Base-by-base conservation (phyloP, 2,888 invertebrate species). In the Helobdella robusta region DNA sequence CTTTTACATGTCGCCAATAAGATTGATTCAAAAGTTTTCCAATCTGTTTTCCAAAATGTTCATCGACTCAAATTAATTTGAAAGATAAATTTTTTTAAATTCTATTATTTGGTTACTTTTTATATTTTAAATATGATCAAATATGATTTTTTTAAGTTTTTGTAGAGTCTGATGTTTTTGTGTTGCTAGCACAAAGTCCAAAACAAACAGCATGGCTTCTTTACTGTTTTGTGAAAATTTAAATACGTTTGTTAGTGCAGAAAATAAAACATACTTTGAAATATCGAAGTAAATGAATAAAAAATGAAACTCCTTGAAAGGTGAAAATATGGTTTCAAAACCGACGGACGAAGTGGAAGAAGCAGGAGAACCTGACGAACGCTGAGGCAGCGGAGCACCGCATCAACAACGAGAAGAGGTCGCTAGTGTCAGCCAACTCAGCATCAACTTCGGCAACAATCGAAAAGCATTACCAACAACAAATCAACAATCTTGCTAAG, bases 241-340 rank as follows among this genome's bases (percentile, higher is more conserved):
- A 40, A 40, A 40, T 40, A 40, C n/a, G n/a, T 40, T 40, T 15
- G n/a, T 15, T n/a, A 40, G 44, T n/a, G 44, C 44, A 40, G 11
- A 40, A 15, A 15, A 15, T 40, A 40, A 40, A 40, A 40, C 11
- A 15, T 15, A 40, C 11, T 15, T 40, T 40, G 11, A 40, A 40
- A 40, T 15, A 40, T 40, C n/a, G 11, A 40, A 40, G n/a, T n/a
- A 40, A 15, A 40, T 11, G n/a, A n/a, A 40, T 40, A 15, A 40
- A 40, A 40, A 15, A 40, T n/a, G 44, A 52, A 8, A 8, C 23
- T n/a, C 20, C n/a, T 23, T 59, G 20, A 5, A 34, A 89, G 89
- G 89, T 89, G 74, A 89, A 89, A 82, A 89, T 89, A 72, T 89
- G 89, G 89, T 90, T 90, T 79, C 89, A 89, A 81, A 90, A 90